Evolutionary conservation across 2,113 vertebrate species (phyloP).

Genomic region (Silurus meridionalis): DNA sequence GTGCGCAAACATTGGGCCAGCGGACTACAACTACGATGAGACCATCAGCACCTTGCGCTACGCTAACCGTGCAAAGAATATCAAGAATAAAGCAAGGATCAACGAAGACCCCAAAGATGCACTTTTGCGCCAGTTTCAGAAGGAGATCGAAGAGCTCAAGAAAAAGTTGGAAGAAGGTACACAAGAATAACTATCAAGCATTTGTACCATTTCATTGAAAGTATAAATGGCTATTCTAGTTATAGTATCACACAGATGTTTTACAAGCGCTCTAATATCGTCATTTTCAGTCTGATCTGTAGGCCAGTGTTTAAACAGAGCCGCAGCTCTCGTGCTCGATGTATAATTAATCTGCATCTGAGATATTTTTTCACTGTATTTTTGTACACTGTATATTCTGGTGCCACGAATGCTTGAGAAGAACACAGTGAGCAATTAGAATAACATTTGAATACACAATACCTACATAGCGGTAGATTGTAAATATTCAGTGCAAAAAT

Average conservation of each 20-base stretch:
- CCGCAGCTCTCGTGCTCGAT: not conserved
- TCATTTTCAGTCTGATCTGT: not conserved
- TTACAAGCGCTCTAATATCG: not conserved
- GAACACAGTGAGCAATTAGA: not conserved
- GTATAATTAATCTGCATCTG: not conserved
- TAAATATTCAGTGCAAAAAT: not conserved
- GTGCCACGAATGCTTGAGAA: not conserved
- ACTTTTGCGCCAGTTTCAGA: constrained; percentile 94
- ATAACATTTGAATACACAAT: not conserved
- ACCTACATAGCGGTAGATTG: not conserved
- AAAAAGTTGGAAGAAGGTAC: constrained; percentile 96
- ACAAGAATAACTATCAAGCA: not conserved
- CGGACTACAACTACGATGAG: constrained; percentile 98
- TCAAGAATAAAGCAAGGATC: constrained; percentile 98
- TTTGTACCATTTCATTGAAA: not conserved
- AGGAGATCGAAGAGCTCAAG: constrained; percentile 97
- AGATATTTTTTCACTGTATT: not conserved
- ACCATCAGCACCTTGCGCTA: constrained; percentile 97
- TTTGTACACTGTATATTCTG: not conserved
- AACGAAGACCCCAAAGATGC: constrained; percentile 98
- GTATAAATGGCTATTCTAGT: not conserved
- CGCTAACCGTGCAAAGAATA: constrained; percentile 98
- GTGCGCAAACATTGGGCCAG: constrained; percentile 98
- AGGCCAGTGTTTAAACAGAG: not conserved
- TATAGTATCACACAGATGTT: not conserved